phyloP scores from a whole-genome alignment of 1,140 invertebrate genomes.

The Drosophila burlai region DNA sequence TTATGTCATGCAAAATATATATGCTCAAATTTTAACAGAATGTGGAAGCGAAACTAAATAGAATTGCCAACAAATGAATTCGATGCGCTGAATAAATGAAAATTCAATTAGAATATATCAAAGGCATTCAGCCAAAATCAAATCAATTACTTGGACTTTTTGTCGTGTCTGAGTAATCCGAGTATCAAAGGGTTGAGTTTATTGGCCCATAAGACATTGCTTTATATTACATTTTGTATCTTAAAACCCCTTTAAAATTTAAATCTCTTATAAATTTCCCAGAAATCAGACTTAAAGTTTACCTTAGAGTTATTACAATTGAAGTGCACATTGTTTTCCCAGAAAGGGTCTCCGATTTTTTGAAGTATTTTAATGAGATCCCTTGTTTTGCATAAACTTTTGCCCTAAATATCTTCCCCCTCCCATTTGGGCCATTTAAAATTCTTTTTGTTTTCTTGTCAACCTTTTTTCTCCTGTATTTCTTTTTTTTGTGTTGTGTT shows the following conservation, averaged over 20 bases:
- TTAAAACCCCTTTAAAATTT: neutral
- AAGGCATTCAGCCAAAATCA: neutral
- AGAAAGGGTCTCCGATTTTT: slow-evolving; percentile 18
- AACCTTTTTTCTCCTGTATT: slow-evolving; percentile 15
- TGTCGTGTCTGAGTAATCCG: neutral
- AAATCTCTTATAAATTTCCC: neutral
- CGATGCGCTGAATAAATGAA: slow-evolving; percentile 7
- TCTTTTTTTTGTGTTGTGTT: neutral
- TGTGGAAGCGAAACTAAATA: neutral
- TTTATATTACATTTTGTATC: neutral
- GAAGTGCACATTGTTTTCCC: slow-evolving; percentile 10
- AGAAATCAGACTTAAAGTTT: slow-evolving; percentile 3
- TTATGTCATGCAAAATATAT: slow-evolving; percentile 8
- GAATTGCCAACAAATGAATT: neutral
- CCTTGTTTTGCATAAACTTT: slow-evolving; percentile 46
- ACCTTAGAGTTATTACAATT: slow-evolving; percentile 11
- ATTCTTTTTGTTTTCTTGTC: slow-evolving; percentile 63
- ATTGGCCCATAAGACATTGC: neutral
- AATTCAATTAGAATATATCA: slow-evolving; percentile 9
- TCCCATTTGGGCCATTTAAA: slow-evolving; percentile 31
- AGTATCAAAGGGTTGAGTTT: no score
- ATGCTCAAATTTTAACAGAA: neutral
- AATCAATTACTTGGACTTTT: slow-evolving; percentile 1
- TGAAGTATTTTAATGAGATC: slow-evolving; percentile 48
- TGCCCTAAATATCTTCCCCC: slow-evolving; percentile 41